These are phyloP conservation scores for Paraplagusia blochii DNA, from an alignment of 2,113 vertebrate species.

Conservation along the genomic window DNA sequence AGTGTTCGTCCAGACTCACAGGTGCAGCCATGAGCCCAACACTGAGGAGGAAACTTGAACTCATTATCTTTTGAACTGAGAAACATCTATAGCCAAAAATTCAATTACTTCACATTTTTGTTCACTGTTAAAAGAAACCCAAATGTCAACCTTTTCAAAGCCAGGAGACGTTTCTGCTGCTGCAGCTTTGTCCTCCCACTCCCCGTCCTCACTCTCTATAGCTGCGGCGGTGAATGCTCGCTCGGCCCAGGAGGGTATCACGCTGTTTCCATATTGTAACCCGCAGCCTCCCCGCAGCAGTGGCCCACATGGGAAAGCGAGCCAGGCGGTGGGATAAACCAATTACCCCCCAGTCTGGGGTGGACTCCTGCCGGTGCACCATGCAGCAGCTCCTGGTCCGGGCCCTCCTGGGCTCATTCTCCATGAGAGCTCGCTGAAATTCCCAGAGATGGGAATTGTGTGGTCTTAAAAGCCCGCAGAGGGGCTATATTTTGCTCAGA, in stretches of 20 bases:
- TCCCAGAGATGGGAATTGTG: constrained; percentile 62
- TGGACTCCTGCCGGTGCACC: constrained; percentile 66
- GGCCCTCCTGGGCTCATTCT: constrained; percentile 60
- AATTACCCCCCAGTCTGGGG: constrained; percentile 71
- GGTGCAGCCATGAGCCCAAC: constrained; percentile 27
- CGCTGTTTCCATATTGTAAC: constrained; percentile 76
- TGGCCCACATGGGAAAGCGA: constrained; percentile 78
- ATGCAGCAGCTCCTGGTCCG: constrained; percentile 36
- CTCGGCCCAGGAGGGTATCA: constrained; percentile 58
- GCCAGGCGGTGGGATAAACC: constrained; percentile 70
- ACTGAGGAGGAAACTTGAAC: constrained; percentile 9
- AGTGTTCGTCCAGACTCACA: constrained; percentile 3
- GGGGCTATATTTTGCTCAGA: constrained; percentile 55
- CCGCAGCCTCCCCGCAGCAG: constrained; percentile 73
- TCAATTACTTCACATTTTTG: constrained; percentile 55
- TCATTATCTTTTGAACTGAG: constrained; percentile 43
- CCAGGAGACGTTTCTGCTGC: constrained; percentile 30
- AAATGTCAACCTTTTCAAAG: constrained; percentile 57
- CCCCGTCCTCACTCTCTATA: constrained; percentile 37
- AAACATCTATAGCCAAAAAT: constrained; percentile 40
- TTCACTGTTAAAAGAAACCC: constrained; percentile 33
- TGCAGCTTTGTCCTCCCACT: constrained; percentile 59
- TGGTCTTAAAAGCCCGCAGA: constrained; percentile 46
- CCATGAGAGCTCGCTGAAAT: constrained; percentile 67
- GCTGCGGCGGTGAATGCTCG: constrained; percentile 51